Conservation (phyloP, 2,888 invertebrate genomes). For the Eupsilia transversa region DNA sequence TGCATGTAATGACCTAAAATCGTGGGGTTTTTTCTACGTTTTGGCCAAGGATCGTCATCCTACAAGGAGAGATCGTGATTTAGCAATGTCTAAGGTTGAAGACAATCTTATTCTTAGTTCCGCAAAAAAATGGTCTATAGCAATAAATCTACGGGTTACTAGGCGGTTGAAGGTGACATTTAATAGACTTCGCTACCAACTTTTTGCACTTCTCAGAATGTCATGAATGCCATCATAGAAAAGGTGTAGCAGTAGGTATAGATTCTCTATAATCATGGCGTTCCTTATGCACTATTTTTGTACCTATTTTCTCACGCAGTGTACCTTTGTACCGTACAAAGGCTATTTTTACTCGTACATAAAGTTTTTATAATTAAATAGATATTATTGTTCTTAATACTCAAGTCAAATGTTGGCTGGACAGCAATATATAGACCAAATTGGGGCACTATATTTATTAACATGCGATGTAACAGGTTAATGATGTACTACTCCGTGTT, state of each 20-base stretch:
- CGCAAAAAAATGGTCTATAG: not conserved
- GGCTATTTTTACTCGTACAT: too few relatives aligned
- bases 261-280: not conserved
- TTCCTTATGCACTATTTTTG: not conserved
- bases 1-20: slow-evolving; percentile 33
- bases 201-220: not conserved
- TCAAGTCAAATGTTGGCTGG: not conserved
- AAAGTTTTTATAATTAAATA: not conserved
- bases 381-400: not conserved
- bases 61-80: slow-evolving; percentile 39
- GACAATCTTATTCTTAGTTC: slow-evolving; percentile 5
- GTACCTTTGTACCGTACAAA: not conserved
- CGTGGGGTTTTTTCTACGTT: slow-evolving; percentile 44
- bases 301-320: not conserved
- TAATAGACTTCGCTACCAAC: not conserved
- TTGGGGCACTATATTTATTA: not conserved
- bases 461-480: not conserved
- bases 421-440: not conserved
- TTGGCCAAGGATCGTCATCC: slow-evolving; percentile 22
- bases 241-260: not conserved
- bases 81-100: slow-evolving; percentile 20
- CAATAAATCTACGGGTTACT: slow-evolving; percentile 32
- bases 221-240: not conserved
- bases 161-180: slow-evolving; percentile 24
- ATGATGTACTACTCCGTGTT: slow-evolving; percentile 32